phyloP scores from a whole-genome alignment of 2,113 vertebrate species.

The Cyanoramphus novaezelandiae region DNA sequence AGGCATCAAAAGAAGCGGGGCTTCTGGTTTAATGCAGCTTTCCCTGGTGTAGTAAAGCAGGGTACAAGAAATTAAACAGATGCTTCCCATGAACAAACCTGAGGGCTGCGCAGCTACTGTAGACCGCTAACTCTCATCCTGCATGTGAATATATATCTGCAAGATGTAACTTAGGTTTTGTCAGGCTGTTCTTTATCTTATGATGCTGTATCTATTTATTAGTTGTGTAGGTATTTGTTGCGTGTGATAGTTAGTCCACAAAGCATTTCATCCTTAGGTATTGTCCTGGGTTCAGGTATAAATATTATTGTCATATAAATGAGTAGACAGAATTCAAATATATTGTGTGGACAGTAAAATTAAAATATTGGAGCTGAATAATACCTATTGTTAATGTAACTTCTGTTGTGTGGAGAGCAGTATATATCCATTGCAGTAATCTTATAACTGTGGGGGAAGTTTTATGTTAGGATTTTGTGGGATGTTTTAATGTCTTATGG shows the following conservation, averaged over 20 bases:
- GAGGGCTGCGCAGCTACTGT: not conserved
- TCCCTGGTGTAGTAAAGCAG: not conserved
- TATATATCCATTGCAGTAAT: not conserved
- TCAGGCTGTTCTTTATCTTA: not conserved
- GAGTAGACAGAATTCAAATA: not conserved
- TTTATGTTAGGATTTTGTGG: not conserved
- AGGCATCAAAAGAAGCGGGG: not conserved
- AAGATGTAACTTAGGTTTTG: not conserved
- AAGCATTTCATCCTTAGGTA: not conserved
- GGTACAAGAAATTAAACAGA: not conserved
- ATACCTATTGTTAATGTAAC: not conserved
- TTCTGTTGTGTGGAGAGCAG: not conserved
- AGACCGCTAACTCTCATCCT: not conserved
- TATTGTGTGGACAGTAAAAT: not conserved
- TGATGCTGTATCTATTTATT: fast-evolving
- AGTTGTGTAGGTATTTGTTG: not conserved
- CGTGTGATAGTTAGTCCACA: not conserved
- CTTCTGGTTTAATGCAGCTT: not conserved
- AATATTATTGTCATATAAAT: not conserved
- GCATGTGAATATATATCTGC: not conserved
- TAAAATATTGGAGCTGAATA: not conserved
- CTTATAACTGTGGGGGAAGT: not conserved
- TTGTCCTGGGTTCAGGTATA: not conserved
- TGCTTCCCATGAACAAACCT: not conserved
- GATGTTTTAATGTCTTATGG: not conserved